Conservation (phyloP, 2,888 invertebrate species). For the Xestia xanthographa region DNA sequence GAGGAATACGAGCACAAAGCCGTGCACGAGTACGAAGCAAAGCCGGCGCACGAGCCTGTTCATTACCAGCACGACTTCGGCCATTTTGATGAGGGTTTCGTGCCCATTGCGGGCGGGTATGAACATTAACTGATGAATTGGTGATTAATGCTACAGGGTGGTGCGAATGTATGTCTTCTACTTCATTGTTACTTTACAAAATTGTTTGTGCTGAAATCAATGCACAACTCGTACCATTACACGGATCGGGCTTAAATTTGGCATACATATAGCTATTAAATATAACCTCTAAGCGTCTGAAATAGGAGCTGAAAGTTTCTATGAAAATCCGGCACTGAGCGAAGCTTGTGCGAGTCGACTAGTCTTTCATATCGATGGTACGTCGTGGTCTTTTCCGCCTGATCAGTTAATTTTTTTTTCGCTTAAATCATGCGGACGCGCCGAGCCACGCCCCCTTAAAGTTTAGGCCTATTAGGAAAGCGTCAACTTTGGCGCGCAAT, state of each 20-base stretch:
- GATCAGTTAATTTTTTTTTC: too few species aligned
- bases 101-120: constrained; percentile 78
- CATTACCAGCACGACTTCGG: constrained; percentile 78
- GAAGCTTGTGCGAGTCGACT: not conserved
- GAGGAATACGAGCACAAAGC: constrained; percentile 71
- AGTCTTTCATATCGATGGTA: not conserved
- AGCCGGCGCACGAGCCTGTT: constrained; percentile 70
- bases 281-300: not conserved
- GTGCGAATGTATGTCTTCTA: constrained; percentile 28
- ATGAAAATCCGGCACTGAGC: not conserved
- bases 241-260: not conserved
- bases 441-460: too few species aligned
- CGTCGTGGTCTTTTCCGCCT: too few species aligned
- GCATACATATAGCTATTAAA: not conserved
- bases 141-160: constrained; percentile 13
- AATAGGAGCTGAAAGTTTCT: not conserved
- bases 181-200: not conserved
- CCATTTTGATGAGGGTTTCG: constrained; percentile 81
- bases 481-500: too few species aligned
- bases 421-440: too few species aligned
- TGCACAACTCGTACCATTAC: not conserved
- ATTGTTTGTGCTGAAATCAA: not conserved
- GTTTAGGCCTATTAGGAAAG: too few species aligned
- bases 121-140: constrained; percentile 71
- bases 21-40: constrained; percentile 64